Conservation (phyloP, 2,888 invertebrate genomes). For the Oithona nana region DNA sequence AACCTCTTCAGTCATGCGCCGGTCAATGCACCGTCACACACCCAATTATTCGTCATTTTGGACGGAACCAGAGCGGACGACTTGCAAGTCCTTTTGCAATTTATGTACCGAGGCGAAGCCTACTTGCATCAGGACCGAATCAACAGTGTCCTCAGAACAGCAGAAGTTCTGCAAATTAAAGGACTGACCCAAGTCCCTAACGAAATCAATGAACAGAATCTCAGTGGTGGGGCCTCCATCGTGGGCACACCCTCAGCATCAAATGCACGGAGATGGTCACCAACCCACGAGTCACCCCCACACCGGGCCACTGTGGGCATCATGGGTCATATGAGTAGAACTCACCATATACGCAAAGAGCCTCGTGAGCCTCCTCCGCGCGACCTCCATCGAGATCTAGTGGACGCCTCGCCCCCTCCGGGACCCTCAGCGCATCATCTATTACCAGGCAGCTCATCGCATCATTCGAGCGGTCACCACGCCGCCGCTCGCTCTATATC, state of each 20-base stretch:
- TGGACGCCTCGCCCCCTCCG: neutral
- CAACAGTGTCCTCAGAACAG: constrained; percentile 74
- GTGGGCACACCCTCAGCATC: neutral
- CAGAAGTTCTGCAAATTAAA: constrained; percentile 56
- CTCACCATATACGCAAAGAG: neutral
- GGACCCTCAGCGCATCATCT: neutral
- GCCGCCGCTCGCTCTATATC: neutral
- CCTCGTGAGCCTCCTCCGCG: neutral
- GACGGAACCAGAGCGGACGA: constrained; percentile 75
- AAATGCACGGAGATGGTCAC: constrained; percentile 6
- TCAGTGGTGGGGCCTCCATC: neutral
- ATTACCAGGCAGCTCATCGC: neutral
- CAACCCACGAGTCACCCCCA: neutral
- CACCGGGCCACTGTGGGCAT: neutral
- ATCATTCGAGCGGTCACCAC: constrained; percentile 32
- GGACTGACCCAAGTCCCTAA: constrained; percentile 9
- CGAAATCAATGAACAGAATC: constrained; percentile 14
- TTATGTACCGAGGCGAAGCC: constrained; percentile 86
- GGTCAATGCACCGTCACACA: constrained; percentile 58
- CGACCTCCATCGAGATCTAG: neutral
- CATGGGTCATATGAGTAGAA: neutral
- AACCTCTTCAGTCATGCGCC: constrained; percentile 63
- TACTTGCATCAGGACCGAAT: constrained; percentile 79
- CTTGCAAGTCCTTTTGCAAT: constrained; percentile 73
- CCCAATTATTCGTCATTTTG: constrained; percentile 54